Conservation (phyloP, 2,113 vertebrate genomes). For the Mustela nigripes region DNA sequence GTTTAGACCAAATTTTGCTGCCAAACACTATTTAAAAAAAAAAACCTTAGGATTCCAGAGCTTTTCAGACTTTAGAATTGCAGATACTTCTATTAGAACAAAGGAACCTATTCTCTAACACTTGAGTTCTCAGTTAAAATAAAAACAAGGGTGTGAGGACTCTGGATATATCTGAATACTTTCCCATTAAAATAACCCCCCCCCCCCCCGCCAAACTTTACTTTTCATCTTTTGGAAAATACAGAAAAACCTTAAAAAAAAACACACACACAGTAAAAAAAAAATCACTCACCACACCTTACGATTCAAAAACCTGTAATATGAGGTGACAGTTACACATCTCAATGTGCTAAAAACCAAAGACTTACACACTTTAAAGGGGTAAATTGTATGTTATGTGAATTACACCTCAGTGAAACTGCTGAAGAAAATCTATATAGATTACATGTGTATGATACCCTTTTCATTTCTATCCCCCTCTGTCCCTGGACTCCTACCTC, state of each 20-base stretch:
- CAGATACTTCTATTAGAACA: neutral
- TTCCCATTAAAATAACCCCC: constrained; percentile 30
- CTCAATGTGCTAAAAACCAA: neutral
- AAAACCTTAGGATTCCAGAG: neutral
- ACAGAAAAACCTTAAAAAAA: neutral
- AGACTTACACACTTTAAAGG: neutral
- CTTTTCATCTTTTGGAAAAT: constrained; percentile 39
- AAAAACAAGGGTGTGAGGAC: neutral
- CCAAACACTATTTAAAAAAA: neutral
- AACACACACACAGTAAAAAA: constrained; percentile 2
- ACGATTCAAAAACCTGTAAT: neutral
- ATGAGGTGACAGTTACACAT: neutral
- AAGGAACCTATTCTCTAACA: neutral
- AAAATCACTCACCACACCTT: neutral
- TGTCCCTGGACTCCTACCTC: neutral
- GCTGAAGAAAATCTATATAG: neutral
- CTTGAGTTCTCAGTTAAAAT: constrained; percentile 11
- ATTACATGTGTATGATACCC: neutral
- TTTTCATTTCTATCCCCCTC: neutral
- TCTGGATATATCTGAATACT: neutral
- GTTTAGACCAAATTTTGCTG: neutral
- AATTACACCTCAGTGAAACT: neutral
- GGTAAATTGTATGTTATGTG: neutral
- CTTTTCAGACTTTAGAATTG: constrained; percentile 7
- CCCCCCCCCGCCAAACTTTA: neutral